phyloP scores from a whole-genome alignment of 2,797 vertebrate genomes.

The Semaprochilodus insignis region DNA sequence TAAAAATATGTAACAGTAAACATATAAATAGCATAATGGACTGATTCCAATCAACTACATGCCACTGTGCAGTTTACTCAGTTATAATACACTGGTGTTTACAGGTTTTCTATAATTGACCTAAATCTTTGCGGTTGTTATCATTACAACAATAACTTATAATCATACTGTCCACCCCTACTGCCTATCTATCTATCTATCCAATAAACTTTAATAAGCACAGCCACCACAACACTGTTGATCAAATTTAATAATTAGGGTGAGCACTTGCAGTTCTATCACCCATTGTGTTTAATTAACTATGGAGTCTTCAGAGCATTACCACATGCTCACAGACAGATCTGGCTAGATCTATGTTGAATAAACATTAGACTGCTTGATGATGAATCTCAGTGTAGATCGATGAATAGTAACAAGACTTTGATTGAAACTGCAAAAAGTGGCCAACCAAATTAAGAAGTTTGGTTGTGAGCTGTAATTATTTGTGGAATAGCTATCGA shows the following conservation, averaged over 20 bases:
- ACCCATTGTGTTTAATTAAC: background rate
- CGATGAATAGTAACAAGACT: background rate
- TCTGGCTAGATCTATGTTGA: constrained; percentile 1
- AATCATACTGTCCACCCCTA: too few relatives aligned
- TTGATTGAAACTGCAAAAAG: background rate
- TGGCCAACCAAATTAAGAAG: too few relatives aligned
- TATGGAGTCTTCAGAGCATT: constrained; percentile 5
- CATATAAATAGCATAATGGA: too few relatives aligned
- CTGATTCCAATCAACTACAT: too few relatives aligned
- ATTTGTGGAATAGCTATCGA: background rate
- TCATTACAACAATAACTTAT: too few relatives aligned
- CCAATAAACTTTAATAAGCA: background rate
- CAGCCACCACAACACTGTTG: background rate
- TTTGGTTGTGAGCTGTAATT: background rate
- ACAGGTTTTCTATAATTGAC: too few relatives aligned
- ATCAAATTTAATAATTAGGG: background rate
- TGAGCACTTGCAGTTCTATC: background rate
- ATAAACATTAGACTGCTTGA: background rate
- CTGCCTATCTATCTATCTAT: background rate
- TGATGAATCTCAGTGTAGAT: background rate
- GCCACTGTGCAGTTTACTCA: background rate
- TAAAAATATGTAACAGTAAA: too few relatives aligned
- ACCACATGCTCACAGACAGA: background rate
- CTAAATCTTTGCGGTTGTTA: too few relatives aligned
- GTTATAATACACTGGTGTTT: background rate